Conservation (phyloP, 2,113 vertebrate species). For the Gobiocypris rarus region DNA sequence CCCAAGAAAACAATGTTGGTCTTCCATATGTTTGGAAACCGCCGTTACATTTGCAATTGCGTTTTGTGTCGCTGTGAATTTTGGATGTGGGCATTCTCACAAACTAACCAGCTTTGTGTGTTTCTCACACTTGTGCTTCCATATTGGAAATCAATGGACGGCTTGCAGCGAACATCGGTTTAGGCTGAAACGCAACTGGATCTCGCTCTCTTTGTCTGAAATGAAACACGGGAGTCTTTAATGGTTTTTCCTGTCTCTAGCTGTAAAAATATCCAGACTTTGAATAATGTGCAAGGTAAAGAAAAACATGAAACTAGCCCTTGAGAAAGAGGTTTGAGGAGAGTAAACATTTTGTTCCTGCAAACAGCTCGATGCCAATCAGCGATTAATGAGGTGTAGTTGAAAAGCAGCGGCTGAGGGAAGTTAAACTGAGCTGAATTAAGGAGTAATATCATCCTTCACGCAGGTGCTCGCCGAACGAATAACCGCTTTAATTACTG, state of each 20-base stretch:
- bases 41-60: neutral
- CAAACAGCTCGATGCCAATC: slow-evolving; percentile 81
- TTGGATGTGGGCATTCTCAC: neutral
- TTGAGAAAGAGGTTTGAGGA: slow-evolving; percentile 71
- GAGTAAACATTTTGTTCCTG: slow-evolving; percentile 82
- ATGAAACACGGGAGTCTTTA: slow-evolving; percentile 14
- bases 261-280: slow-evolving; percentile 22
- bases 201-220: slow-evolving; percentile 27
- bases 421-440: slow-evolving; percentile 84
- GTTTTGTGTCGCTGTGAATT: neutral
- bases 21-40: neutral
- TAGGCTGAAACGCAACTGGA: neutral
- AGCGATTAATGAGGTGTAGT: slow-evolving; percentile 83
- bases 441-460: slow-evolving; percentile 82
- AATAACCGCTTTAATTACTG: slow-evolving; percentile 99
- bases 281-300: slow-evolving; percentile 53
- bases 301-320: slow-evolving; percentile 62
- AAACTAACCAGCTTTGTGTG: neutral
- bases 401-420: slow-evolving; percentile 78
- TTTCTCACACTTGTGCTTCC: neutral
- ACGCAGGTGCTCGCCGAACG: slow-evolving; percentile 97
- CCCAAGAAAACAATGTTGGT: neutral
- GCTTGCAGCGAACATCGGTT: neutral
- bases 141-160: neutral
- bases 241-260: slow-evolving; percentile 25